Percentiles rank a stretch among this genome's conserved stretches.
These are phyloP conservation scores for Athalia cordata DNA, from an alignment of 2,888 invertebrate genomes.

Conservation along the genomic window DNA sequence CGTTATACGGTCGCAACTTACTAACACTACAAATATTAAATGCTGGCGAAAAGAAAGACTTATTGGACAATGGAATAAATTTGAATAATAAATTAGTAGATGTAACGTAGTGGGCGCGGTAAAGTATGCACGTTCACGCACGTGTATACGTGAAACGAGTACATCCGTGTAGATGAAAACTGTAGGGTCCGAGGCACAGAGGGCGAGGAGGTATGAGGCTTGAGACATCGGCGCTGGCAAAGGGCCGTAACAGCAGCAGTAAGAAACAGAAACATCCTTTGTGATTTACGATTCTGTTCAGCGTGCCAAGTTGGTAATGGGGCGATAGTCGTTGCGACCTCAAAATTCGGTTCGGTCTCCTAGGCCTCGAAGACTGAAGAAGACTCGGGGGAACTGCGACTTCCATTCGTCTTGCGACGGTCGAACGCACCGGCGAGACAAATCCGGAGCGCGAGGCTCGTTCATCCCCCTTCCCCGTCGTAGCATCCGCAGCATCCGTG, in stretches of 20 bases:
- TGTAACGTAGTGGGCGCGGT: neutral
- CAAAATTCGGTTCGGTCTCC: constrained; percentile 59
- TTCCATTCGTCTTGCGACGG: constrained; percentile 62
- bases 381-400: neutral
- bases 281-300: constrained; percentile 67
- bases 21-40: neutral
- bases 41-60: neutral
- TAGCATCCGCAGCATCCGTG: neutral
- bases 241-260: neutral
- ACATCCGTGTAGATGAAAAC: neutral
- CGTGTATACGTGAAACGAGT: neutral
- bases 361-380: neutral
- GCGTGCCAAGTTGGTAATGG: constrained; percentile 66
- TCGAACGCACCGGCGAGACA: constrained; percentile 57
- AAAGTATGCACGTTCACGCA: neutral
- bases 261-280: constrained; percentile 51
- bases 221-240: too few species aligned
- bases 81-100: neutral
- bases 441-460: constrained; percentile 36
- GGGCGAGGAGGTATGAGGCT: too few species aligned
- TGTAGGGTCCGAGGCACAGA: neutral
- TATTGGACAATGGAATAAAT: neutral
- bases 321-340: constrained; percentile 60
- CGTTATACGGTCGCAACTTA: neutral
- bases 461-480: neutral